Percentiles rank a stretch among this genome's conserved stretches.
These are phyloP conservation scores for Strongylocentrotus purpuratus DNA, from an alignment of 35 echinoderm and acorn worm species.

Conservation along the genomic window DNA sequence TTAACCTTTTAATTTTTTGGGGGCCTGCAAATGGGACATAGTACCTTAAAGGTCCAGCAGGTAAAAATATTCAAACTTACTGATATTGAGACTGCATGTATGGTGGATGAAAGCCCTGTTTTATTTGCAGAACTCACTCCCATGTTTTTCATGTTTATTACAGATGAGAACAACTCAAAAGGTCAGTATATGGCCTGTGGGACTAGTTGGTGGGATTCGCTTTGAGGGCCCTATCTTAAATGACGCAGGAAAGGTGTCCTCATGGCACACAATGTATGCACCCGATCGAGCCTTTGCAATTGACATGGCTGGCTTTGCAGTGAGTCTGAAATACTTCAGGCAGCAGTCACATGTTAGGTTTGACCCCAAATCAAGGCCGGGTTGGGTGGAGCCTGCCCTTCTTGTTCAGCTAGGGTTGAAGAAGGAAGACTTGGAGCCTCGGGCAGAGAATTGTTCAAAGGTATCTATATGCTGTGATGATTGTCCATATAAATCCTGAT, in stretches of 20 bases:
- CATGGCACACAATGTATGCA: conserved; percentile 86
- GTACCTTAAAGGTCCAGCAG: too few relatives aligned
- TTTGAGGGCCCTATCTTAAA: conserved; percentile 91
- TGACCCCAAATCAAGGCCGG: conserved; percentile 69
- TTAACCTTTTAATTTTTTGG: too few relatives aligned
- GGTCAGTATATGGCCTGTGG: conserved; percentile 96
- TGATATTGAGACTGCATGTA: too few relatives aligned
- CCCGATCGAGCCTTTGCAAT: conserved; percentile 89
- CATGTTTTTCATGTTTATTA: not conserved
- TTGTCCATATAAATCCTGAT: too few relatives aligned
- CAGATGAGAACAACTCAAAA: conserved; percentile 92
- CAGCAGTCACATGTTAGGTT: conserved; percentile 66
- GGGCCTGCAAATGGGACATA: too few relatives aligned
- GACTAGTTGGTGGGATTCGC: conserved; percentile 80
- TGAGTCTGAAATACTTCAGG: conserved; percentile 72
- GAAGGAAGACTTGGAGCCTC: conserved; percentile 88
- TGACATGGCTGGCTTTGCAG: conserved; percentile 98
- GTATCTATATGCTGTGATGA: too few relatives aligned
- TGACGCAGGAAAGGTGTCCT: conserved; percentile 58
- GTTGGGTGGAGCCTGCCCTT: conserved; percentile 86
- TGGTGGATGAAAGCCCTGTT: too few relatives aligned
- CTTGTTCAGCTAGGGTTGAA: conserved; percentile 69
- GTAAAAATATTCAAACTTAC: too few relatives aligned
- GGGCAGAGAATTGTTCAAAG: conserved; percentile 86
- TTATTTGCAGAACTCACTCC: not conserved